Percentiles rank a stretch among this genome's conserved stretches.
phyloP scores from a whole-genome alignment of 2,113 vertebrate genomes.

The Noctilio leporinus region DNA sequence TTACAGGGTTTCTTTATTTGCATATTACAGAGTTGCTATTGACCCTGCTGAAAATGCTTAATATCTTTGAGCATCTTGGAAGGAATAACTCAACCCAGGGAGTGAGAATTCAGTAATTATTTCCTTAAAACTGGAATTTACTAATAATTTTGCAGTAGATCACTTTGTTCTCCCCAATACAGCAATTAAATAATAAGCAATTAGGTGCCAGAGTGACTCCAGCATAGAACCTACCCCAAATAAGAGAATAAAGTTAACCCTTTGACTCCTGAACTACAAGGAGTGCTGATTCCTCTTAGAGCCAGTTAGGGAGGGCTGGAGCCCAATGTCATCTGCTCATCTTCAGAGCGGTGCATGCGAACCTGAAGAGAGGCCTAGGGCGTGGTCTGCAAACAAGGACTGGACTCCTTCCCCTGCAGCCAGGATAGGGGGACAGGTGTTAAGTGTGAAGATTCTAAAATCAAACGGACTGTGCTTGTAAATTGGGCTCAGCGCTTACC shows the following conservation, averaged over 20 bases:
- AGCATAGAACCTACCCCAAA: background rate
- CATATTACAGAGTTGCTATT: slow-evolving; percentile 68
- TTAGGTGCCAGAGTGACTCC: slow-evolving; percentile 46
- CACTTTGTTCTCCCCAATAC: slow-evolving; percentile 44
- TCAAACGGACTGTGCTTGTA: background rate
- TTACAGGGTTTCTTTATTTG: slow-evolving; percentile 74
- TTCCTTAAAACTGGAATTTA: slow-evolving; percentile 70
- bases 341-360: background rate
- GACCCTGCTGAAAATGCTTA: slow-evolving; percentile 57
- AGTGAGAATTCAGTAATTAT: slow-evolving; percentile 68
- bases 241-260: background rate
- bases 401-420: background rate
- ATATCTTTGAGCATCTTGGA: slow-evolving; percentile 62
- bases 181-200: slow-evolving; percentile 64
- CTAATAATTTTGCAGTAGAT: slow-evolving; percentile 60
- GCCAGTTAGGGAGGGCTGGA: background rate
- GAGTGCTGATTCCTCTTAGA: background rate
- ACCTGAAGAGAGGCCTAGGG: background rate
- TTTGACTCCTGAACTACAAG: background rate
- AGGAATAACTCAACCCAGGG: slow-evolving; percentile 65
- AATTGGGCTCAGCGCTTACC: background rate
- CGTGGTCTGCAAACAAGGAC: rapidly evolving
- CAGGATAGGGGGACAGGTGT: background rate
- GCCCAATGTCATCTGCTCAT: background rate
- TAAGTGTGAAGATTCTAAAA: background rate